Evolutionary conservation across 1,140 invertebrate species (phyloP), one percentile per base, ranked within the genome.

Genomic region (Microplitis demolitor): DNA sequence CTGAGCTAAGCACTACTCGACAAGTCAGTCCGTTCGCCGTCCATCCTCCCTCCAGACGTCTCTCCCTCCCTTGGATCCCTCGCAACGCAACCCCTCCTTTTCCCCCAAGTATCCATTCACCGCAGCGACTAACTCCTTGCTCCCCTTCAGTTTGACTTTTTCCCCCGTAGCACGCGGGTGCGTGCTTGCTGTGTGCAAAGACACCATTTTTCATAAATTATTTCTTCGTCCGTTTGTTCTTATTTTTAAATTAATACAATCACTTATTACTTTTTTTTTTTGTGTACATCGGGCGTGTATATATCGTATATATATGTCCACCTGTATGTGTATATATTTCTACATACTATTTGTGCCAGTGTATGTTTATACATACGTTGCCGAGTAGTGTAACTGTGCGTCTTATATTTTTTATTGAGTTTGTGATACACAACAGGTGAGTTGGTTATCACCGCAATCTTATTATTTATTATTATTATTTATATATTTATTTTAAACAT

Each of bases 401-500:
- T 58, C 56, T 24, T 24, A 6, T 58, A 24, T 24, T 45, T 24
- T 45, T 45, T 3, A 9, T 11, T 11, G 39, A 11, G 39, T 45
- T 45, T 45, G 39, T 45, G 39, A 45, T 45, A 45, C 24, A 73
- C 79, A 83, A 81, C 81, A 83, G 79, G 81, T 83, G 78, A 83
- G 76, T 73, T 62, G 76, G 69, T 33, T 70, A 62, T 56, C 58
- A n/a, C 33, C 5, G 13, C 34, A 62, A 67, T 67, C 31, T 54
- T 50, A 13, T 9, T 50, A 31, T 31, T 24, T 14, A 50, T 37
- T 39, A 51, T 66, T 16, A 13, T 24, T 35, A 33, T 62, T 13
- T 37, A 37, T n/a, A 14, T 56, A 6, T n/a, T 56, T 56, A 11
- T n/a, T 54, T 1, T n/a, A 54, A 4, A 24, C n/a, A 24, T 54